A percentile compares a stretch with the other conserved stretches of the same genome.
phyloP scores from a whole-genome alignment of 1,140 invertebrate genomes.

The Leptinotarsa undecemlineata region DNA sequence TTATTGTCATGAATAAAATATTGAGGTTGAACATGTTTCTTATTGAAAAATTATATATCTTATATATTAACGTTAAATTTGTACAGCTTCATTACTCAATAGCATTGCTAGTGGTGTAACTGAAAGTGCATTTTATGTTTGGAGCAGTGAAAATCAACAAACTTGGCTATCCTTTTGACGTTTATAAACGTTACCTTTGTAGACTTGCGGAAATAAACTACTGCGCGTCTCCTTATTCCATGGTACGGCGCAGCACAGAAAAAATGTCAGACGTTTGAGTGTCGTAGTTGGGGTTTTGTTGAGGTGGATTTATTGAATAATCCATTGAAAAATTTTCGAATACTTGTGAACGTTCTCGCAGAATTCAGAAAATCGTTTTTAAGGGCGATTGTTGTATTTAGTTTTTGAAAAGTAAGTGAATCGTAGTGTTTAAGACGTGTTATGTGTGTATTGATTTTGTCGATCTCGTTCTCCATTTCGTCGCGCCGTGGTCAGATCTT shows the following conservation, averaged over 20 bases:
- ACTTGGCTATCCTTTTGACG: too few species aligned
- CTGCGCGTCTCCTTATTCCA: too few species aligned
- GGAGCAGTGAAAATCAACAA: too few species aligned
- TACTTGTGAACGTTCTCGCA: background rate
- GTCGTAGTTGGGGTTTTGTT: background rate
- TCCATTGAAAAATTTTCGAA: background rate
- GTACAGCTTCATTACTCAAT: too few species aligned
- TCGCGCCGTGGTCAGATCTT: slow-evolving; percentile 10
- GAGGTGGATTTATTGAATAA: background rate
- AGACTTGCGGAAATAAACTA: too few species aligned
- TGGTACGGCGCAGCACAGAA: background rate
- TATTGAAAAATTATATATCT: too few species aligned
- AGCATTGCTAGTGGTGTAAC: too few species aligned
- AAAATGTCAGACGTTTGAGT: background rate
- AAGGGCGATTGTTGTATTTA: slow-evolving; percentile 18
- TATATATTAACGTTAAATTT: too few species aligned
- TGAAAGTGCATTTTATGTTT: too few species aligned
- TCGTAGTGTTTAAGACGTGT: slow-evolving; percentile 23
- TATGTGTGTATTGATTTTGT: slow-evolving; percentile 27
- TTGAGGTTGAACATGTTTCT: too few species aligned
- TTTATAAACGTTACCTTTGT: too few species aligned
- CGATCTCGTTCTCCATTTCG: slow-evolving; percentile 11
- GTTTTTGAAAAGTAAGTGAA: slow-evolving; percentile 25
- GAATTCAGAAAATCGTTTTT: slow-evolving; percentile 17
- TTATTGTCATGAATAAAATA: too few species aligned